phyloP scores from a whole-genome alignment of 2,113 vertebrate genomes.

The Onychorhynchus coronatus region DNA sequence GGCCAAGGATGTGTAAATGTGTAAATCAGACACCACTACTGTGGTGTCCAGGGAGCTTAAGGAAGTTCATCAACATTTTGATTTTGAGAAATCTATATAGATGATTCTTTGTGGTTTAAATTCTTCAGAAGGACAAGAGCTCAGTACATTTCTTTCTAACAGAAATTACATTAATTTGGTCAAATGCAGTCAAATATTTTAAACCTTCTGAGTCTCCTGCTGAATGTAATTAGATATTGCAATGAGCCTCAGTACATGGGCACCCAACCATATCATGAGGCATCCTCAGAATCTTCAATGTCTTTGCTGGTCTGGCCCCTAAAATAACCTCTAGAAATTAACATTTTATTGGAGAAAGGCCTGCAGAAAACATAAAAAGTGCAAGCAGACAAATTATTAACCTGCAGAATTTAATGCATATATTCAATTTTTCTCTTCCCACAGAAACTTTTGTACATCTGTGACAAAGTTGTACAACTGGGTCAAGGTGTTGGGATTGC shows the following conservation, averaged over 20 bases:
- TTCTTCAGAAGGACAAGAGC: not conserved
- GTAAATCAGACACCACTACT: not conserved
- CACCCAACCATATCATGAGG: not conserved
- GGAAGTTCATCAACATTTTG: not conserved
- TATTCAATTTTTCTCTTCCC: not conserved
- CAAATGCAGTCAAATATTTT: not conserved
- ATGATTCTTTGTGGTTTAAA: not conserved
- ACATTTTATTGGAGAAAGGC: not conserved
- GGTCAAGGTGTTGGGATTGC: not conserved
- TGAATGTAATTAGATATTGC: not conserved
- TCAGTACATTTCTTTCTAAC: not conserved
- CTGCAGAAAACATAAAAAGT: not conserved
- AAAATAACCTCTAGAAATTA: not conserved
- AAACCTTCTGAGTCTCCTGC: not conserved
- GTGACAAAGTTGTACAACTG: not conserved
- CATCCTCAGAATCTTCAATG: not conserved
- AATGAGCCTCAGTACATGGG: not conserved
- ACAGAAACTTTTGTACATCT: not conserved
- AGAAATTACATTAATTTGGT: not conserved
- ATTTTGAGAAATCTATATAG: not conserved
- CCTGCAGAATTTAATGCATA: not conserved
- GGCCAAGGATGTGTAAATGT: not conserved
- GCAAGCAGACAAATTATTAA: not conserved
- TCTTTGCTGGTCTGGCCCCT: not conserved
- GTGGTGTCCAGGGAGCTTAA: not conserved